Evolutionary conservation across 2,888 invertebrate genomes (phyloP), one percentile per base, ranked within the genome.

Genomic region (Dicyrtomina minuta): DNA sequence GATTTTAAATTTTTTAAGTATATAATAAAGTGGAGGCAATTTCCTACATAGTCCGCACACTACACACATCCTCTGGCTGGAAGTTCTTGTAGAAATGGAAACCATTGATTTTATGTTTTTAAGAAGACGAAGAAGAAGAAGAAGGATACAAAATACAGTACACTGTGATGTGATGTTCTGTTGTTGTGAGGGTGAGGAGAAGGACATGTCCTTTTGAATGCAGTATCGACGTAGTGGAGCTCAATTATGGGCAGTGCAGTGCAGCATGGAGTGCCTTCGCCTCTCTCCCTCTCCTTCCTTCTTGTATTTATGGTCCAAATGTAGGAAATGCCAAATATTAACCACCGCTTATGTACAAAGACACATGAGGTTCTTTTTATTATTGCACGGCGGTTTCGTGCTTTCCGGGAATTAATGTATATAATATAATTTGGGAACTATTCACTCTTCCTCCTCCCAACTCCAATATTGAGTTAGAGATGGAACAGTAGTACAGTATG

Each of bases 361-460:
- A 56, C 56, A 46, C 20, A 58, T 39, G 39, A 20, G 58, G 58
- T 58, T 39, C 27, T 58, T 58, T 58, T 58, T 58, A 58, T 58
- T 58, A 58, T 58, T 58, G 58, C 39, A 43, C 27, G 20, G 41
- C 65, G 55, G 44, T 65, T 26, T 65, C 65, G 65, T 65, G 65
- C 65, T 43, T 65, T 65, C 41, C 65, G 43, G 55, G 55, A 65
- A 65, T 65, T 65, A 65, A 65, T 65, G 27, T 56, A 62, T 51
- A 55, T 58, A 58, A 58, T 58, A 58, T 58, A 33, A 58, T 58
- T 58, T 58, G 39, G 33, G 33, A 33, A 33, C 33, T 33, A 33
- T 8, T 33, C 33, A 33, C 33, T 33, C 20, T 17, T 26, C 20
- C 33, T 26, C 12, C 33, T 27, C 15, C 58, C 58, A 58, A 22